Conservation (phyloP, 2,113 vertebrate genomes). For the Tonatia bakeri region DNA sequence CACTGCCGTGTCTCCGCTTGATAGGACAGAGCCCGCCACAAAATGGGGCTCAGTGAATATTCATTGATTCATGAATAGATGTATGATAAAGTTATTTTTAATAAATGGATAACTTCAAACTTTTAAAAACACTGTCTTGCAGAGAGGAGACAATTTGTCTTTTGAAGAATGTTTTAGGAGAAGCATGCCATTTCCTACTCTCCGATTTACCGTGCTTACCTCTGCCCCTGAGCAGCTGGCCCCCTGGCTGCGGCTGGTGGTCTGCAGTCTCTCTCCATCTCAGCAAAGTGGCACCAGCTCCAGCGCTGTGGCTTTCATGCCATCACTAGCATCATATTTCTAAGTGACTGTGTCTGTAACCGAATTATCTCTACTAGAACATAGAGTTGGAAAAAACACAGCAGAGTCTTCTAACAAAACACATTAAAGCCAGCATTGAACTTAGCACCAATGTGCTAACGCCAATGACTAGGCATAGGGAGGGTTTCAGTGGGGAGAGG, state of each 20-base stretch:
- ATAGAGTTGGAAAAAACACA: background rate
- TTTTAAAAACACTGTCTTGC: background rate
- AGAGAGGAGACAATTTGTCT: background rate
- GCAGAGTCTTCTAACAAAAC: background rate
- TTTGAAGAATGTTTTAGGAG: background rate
- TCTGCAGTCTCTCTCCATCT: background rate
- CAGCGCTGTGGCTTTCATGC: background rate
- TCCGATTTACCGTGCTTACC: background rate
- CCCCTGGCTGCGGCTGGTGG: background rate
- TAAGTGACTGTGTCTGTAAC: background rate
- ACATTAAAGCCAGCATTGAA: background rate
- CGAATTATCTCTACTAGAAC: background rate
- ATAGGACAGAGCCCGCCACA: background rate
- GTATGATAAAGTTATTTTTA: background rate
- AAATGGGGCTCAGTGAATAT: background rate
- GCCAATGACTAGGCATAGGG: background rate
- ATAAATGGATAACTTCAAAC: background rate
- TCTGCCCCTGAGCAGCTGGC: background rate
- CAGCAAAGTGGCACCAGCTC: background rate
- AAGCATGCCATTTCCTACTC: background rate
- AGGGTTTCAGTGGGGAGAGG: background rate
- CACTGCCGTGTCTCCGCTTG: rapidly evolving
- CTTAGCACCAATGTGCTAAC: background rate
- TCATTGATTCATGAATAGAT: background rate
- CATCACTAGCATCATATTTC: background rate